phyloP scores from a whole-genome alignment of 1,140 invertebrate species.

The Macrotrachela quadricornifera region DNA sequence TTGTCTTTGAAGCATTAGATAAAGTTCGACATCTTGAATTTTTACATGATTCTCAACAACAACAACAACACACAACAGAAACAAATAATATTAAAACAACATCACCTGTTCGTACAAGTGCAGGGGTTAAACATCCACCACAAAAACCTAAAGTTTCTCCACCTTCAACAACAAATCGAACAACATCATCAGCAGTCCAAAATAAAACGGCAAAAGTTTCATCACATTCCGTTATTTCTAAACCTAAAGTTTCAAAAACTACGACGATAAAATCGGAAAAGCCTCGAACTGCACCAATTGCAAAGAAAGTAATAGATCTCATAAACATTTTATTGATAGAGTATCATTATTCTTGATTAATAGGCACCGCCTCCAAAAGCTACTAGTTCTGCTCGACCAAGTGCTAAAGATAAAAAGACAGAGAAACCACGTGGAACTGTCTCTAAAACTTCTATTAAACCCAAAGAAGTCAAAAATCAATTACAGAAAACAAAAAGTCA shows the following conservation, averaged over 20 bases:
- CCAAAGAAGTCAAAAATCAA: conserved; percentile 4
- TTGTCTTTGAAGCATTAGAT: neutral
- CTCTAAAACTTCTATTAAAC: neutral
- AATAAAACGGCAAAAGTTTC: no score
- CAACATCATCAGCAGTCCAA: neutral
- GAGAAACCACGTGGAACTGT: no score
- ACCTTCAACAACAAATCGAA: neutral
- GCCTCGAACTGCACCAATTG: neutral
- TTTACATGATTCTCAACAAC: neutral
- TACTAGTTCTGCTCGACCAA: conserved; percentile 40
- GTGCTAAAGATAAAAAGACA: conserved; percentile 38
- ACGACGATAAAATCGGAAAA: neutral
- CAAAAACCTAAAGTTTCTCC: neutral
- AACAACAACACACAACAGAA: neutral
- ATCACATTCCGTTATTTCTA: no score
- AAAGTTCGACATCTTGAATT: neutral
- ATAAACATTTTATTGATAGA: conserved; percentile 2
- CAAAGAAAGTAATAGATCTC: conserved; percentile 1
- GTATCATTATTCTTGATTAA: conserved; percentile 8
- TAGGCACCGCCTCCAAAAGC: no score
- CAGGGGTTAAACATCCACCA: neutral
- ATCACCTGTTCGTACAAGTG: neutral
- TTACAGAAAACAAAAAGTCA: conserved; percentile 4
- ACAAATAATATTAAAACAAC: neutral
- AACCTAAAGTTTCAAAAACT: neutral